Conservation (phyloP, 2,888 invertebrate species). For the Scelioninae gen. 2 region DNA sequence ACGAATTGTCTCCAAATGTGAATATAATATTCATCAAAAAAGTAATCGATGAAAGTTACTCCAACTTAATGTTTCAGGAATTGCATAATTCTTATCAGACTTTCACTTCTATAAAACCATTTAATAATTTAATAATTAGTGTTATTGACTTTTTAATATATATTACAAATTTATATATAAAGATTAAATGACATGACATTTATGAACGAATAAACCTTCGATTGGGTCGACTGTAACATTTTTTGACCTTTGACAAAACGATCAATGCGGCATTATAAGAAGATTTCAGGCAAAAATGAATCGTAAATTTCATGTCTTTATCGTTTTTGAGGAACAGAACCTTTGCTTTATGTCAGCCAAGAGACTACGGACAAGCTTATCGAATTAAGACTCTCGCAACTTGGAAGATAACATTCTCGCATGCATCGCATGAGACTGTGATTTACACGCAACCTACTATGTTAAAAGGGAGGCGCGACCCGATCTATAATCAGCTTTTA, state of each 20-base stretch:
- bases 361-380: conserved; percentile 34
- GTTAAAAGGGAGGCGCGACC: conserved; percentile 39
- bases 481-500: conserved; percentile 48
- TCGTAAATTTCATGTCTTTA: conserved; percentile 10
- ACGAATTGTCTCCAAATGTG: no score
- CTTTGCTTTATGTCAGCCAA: conserved; percentile 12
- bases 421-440: conserved; percentile 18
- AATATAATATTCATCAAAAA: no score
- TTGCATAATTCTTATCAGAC: no score
- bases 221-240: background rate
- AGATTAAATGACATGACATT: background rate
- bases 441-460: conserved; percentile 28
- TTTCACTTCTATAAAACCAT: no score
- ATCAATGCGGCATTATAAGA: background rate
- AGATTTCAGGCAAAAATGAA: background rate
- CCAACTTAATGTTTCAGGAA: no score
- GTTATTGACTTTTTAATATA: no score
- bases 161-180: no score
- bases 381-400: conserved; percentile 39
- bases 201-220: background rate
- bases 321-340: conserved; percentile 7
- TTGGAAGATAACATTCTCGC: conserved; percentile 42
- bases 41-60: no score
- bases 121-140: no score
- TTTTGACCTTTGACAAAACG: conserved; percentile 11